A percentile compares a stretch with the other conserved stretches of the same genome.
Evolutionary conservation across 2,888 invertebrate genomes (phyloP).

Genomic region (Strigamia crassipes): DNA sequence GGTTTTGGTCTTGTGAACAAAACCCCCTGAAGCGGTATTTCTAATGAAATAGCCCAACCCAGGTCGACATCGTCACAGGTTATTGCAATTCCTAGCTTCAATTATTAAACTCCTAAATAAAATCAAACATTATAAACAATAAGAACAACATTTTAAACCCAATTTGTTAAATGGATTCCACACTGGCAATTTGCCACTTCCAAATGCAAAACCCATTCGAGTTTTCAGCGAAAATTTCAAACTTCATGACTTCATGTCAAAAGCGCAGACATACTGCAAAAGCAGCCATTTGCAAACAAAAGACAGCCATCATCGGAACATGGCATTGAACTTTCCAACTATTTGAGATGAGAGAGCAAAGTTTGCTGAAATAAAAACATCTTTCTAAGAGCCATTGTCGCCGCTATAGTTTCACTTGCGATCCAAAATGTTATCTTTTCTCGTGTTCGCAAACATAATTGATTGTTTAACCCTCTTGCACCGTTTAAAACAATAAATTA

Average conservation of each 20-base stretch:
- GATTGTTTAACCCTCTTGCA: too few species aligned
- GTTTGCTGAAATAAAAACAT: not conserved
- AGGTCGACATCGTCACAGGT: too few species aligned
- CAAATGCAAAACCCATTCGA: not conserved
- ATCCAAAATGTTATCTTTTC: too few species aligned
- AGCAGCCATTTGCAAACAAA: constrained; percentile 37
- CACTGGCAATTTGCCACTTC: constrained; percentile 1
- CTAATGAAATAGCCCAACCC: too few species aligned
- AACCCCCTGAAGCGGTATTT: too few species aligned
- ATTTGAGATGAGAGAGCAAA: not conserved
- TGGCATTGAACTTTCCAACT: constrained; percentile 27
- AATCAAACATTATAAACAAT: not conserved
- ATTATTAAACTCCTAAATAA: not conserved
- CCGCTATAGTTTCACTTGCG: not conserved
- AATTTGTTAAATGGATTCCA: constrained; percentile 2
- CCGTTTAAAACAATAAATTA: too few species aligned
- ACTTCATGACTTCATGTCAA: constrained; percentile 1
- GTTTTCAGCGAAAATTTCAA: not conserved
- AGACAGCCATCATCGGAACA: constrained; percentile 20
- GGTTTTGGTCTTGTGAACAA: too few species aligned
- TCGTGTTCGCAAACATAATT: too few species aligned
- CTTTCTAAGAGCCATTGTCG: not conserved
- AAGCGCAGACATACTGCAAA: not conserved
- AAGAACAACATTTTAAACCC: not conserved
- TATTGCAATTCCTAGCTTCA: not conserved